A percentile compares a stretch with the other conserved stretches of the same genome.
These are phyloP conservation scores for Xyliphius kryptos DNA, from an alignment of 2,113 vertebrate genomes.

Conservation along the genomic window DNA sequence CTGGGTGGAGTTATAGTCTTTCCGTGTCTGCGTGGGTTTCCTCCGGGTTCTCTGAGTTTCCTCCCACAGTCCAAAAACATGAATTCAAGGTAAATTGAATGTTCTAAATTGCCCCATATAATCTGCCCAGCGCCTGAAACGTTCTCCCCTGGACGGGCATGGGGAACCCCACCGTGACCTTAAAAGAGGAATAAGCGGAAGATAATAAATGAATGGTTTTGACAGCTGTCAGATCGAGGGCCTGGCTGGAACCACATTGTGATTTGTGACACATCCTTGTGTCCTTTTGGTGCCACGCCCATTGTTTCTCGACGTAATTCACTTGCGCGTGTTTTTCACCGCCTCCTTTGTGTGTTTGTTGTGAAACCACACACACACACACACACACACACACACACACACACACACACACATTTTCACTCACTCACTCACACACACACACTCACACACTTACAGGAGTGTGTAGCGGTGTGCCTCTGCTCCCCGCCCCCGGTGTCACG, in stretches of 20 bases:
- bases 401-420: too few species aligned
- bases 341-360: neutral
- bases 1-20: too few species aligned
- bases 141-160: too few species aligned
- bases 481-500: slow-evolving; percentile 10
- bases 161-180: too few species aligned
- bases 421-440: neutral
- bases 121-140: too few species aligned
- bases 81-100: too few species aligned
- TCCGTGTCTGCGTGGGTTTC: too few species aligned
- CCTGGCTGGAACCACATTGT: neutral
- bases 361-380: neutral
- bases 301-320: neutral
- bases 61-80: too few species aligned
- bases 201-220: too few species aligned
- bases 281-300: neutral
- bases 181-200: too few species aligned
- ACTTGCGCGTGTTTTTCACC: neutral
- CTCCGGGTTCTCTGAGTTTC: too few species aligned
- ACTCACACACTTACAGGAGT: neutral
- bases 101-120: too few species aligned
- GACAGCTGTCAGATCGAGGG: neutral
- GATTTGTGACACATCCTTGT: neutral
- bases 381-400: neutral
- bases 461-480: neutral